Evolutionary conservation across 2,113 vertebrate species (phyloP).

Genomic region (Callithrix jacchus): DNA sequence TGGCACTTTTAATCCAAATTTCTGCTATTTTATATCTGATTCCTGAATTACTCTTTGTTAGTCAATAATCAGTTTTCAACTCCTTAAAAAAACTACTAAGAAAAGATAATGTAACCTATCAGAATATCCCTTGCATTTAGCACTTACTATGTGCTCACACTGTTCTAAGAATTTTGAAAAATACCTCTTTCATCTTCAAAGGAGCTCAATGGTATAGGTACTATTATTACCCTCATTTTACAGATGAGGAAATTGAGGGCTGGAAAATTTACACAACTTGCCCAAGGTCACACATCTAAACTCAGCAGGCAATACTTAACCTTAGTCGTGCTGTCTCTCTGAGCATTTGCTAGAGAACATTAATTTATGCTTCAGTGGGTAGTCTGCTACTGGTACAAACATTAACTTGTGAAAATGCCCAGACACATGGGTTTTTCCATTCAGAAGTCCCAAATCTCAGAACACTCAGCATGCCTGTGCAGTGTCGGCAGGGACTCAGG

Average conservation of each 20-base stretch:
- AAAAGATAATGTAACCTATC: not conserved
- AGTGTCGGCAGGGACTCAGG: not conserved
- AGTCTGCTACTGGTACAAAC: not conserved
- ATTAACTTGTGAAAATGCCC: not conserved
- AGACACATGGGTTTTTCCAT: not conserved
- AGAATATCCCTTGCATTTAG: not conserved
- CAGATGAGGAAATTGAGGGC: constrained; percentile 11
- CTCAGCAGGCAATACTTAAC: not conserved
- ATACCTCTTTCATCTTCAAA: not conserved
- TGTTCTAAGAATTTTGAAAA: not conserved
- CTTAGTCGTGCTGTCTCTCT: not conserved
- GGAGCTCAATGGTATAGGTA: not conserved
- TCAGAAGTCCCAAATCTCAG: not conserved
- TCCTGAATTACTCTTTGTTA: not conserved
- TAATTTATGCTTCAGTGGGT: not conserved
- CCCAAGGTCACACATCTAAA: not conserved
- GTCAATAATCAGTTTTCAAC: not conserved
- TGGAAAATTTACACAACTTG: not conserved
- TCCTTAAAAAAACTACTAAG: not conserved
- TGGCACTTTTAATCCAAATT: not conserved
- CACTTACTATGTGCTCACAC: not conserved
- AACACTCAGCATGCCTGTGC: not conserved
- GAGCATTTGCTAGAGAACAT: not conserved
- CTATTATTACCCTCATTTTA: not conserved
- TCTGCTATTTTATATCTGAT: not conserved